Conservation (phyloP, 2,888 invertebrate genomes). For the Teleogryllus oceanicus region DNA sequence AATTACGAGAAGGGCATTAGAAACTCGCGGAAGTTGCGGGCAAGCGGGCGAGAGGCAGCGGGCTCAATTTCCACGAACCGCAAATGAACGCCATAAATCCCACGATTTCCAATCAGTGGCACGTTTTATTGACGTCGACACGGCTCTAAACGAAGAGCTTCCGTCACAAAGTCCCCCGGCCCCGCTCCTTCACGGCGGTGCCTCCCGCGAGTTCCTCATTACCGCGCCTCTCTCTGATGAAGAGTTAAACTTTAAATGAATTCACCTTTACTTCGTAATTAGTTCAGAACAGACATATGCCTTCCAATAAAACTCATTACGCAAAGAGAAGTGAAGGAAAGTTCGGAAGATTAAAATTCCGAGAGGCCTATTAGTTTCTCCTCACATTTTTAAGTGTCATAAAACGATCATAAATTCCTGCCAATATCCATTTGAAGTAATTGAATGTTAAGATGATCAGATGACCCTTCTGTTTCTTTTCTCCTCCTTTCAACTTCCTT, state of each 20-base stretch:
- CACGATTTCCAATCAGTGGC: slow-evolving; percentile 10
- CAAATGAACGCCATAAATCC: slow-evolving; percentile 18
- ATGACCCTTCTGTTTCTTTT: slow-evolving; percentile 18
- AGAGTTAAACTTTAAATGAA: slow-evolving; percentile 18
- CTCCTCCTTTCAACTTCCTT: not conserved
- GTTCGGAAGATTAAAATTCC: not conserved
- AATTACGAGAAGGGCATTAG: not conserved
- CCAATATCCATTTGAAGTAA: not conserved
- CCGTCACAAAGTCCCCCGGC: not conserved
- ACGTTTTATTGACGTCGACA: slow-evolving; percentile 11
- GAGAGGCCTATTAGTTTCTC: not conserved
- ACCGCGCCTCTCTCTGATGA: not conserved
- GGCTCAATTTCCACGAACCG: slow-evolving; percentile 9
- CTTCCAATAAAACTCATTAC: slow-evolving; percentile 11
- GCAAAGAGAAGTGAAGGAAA: not conserved
- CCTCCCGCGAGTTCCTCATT: not conserved
- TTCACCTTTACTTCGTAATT: slow-evolving; percentile 1
- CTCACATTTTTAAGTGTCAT: not conserved
- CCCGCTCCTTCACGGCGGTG: not conserved
- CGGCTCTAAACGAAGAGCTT: slow-evolving; percentile 9
- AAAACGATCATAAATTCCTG: not conserved
- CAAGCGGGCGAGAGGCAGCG: not conserved
- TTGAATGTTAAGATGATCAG: not conserved
- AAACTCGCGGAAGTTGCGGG: not conserved
- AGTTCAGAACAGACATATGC: slow-evolving; percentile 9